phyloP scores from a whole-genome alignment of 2,113 vertebrate species.

The Gambusia holbrooki region DNA sequence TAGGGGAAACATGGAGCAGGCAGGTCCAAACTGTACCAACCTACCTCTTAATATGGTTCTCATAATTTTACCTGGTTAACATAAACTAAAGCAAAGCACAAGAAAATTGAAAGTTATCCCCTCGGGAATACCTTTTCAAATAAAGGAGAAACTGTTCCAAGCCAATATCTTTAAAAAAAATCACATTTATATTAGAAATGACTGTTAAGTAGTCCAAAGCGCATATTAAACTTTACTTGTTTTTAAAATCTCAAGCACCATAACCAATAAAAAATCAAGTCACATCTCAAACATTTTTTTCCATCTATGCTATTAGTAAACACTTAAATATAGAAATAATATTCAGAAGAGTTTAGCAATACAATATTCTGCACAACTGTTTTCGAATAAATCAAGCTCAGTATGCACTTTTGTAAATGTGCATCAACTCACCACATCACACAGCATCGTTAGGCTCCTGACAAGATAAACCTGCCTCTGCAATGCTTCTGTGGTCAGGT shows the following conservation, averaged over 20 bases:
- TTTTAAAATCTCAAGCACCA: slow-evolving; percentile 1
- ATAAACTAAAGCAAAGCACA: background rate
- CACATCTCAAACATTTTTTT: background rate
- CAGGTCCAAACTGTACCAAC: too few relatives aligned
- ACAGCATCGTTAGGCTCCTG: slow-evolving; percentile 85
- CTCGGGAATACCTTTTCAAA: background rate
- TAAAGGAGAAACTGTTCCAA: background rate
- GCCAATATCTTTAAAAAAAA: background rate
- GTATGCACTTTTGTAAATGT: slow-evolving; percentile 1
- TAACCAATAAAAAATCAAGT: background rate
- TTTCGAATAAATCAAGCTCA: background rate
- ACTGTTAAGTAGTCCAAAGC: background rate
- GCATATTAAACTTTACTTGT: background rate
- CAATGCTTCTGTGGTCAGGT: slow-evolving; percentile 26
- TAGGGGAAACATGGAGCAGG: background rate
- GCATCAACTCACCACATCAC: slow-evolving; percentile 86
- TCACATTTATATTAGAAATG: background rate
- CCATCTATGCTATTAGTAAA: background rate
- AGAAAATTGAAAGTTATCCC: background rate
- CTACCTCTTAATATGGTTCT: background rate
- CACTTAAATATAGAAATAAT: background rate
- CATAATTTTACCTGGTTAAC: background rate
- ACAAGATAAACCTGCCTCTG: slow-evolving; percentile 59
- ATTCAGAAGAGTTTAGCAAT: background rate
- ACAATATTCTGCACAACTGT: background rate